phyloP scores from a whole-genome alignment of 2,888 invertebrate species.

The Brassicogethes aeneus region DNA sequence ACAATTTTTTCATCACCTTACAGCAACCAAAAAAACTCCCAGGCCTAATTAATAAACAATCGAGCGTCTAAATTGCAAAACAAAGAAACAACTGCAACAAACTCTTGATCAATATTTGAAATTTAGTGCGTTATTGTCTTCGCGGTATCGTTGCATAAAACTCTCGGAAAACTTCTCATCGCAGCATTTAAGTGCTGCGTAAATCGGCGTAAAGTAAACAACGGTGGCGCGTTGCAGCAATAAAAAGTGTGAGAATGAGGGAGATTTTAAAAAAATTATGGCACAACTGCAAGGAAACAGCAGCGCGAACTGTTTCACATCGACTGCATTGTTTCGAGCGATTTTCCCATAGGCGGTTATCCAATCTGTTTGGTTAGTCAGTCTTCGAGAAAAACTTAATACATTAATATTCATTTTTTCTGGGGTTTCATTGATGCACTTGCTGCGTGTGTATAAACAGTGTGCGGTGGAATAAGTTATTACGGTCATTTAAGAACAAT shows the following conservation, averaged over 20 bases:
- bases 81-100: no score
- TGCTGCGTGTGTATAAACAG: no score
- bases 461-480: no score
- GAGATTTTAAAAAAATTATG: not conserved
- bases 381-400: not conserved
- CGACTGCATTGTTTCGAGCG: not conserved
- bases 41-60: no score
- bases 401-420: not conserved
- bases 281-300: not conserved
- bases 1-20: no score
- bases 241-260: not conserved
- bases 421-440: no score
- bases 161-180: no score
- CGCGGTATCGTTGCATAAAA: not conserved
- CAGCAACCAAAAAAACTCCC: no score
- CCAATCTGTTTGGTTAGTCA: no score
- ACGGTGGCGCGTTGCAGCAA: not conserved
- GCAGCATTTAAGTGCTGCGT: no score
- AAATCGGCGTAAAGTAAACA: not conserved
- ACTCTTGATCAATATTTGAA: not conserved
- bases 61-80: no score
- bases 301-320: not conserved
- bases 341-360: slow-evolving; percentile 1
- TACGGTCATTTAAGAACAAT: no score
- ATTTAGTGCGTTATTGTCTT: not conserved